Evolutionary conservation across 2,113 vertebrate species (phyloP).

Genomic region (Dermatemys mawii): DNA sequence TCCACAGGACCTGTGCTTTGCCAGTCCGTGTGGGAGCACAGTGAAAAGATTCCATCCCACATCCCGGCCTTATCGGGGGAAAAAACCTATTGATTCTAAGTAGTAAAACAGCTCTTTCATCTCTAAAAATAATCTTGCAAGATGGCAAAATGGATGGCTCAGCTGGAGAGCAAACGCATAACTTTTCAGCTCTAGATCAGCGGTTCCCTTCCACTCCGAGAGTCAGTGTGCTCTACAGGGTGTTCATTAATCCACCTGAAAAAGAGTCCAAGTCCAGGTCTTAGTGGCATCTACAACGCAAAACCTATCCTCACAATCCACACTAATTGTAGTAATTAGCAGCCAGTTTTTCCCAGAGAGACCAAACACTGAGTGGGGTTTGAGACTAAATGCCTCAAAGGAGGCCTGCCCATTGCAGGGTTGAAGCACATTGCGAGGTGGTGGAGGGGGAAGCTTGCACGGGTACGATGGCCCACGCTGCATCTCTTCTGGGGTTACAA

Average conservation of each 20-base stretch:
- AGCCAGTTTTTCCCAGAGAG: neutral
- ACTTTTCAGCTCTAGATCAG: constrained; percentile 25
- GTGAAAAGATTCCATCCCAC: constrained; percentile 49
- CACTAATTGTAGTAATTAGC: neutral
- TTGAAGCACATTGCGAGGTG: neutral
- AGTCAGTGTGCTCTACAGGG: constrained; percentile 66
- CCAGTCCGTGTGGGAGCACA: neutral
- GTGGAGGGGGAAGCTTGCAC: neutral
- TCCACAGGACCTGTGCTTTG: neutral
- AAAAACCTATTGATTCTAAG: constrained; percentile 34
- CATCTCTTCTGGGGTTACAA: neutral
- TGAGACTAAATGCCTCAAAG: neutral
- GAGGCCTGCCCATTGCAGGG: neutral
- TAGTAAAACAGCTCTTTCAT: constrained; percentile 55
- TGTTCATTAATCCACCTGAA: constrained; percentile 63
- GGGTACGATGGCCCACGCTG: neutral
- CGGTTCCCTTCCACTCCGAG: constrained; percentile 47
- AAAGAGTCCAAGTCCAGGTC: constrained; percentile 44
- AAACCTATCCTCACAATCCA: neutral
- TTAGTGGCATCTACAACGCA: constrained; percentile 45
- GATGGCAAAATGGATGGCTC: constrained; percentile 37
- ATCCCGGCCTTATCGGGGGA: constrained; percentile 16
- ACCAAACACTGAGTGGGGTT: too few relatives aligned
- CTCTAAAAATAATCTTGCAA: constrained; percentile 35
- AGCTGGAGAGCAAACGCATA: neutral